Conservation (phyloP, 2,888 invertebrate species). For the Teinopalpus imperialis region DNA sequence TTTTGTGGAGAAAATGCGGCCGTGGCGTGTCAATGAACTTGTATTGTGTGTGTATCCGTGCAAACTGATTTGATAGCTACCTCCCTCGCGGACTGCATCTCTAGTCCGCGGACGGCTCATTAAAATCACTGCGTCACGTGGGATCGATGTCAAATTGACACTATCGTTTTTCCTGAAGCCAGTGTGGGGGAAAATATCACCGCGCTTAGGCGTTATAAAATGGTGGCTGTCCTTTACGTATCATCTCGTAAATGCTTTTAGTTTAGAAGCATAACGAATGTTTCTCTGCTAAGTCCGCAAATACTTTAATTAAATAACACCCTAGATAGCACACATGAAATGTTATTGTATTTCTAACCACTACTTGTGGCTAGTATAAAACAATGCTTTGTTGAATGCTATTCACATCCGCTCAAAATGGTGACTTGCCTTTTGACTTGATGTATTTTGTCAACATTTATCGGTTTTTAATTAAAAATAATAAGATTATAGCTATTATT, state of each 20-base stretch:
- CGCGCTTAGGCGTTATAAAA: constrained; percentile 81
- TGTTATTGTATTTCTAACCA: constrained; percentile 51
- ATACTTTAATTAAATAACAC: constrained; percentile 48
- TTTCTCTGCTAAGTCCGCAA: constrained; percentile 39
- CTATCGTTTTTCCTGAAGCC: constrained; percentile 80
- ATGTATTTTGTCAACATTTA: constrained; percentile 29
- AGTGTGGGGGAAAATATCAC: constrained; percentile 78
- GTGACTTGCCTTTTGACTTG: constrained; percentile 79
- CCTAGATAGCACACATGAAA: constrained; percentile 42
- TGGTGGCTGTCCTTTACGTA: constrained; percentile 76
- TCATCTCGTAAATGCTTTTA: constrained; percentile 59
- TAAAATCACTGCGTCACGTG: constrained; percentile 88
- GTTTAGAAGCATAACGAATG: constrained; percentile 49
- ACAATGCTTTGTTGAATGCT: constrained; percentile 73
- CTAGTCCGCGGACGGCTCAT: constrained; percentile 85
- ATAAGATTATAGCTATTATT: constrained; percentile 16
- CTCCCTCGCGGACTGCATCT: constrained; percentile 85
- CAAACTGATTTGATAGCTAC: constrained; percentile 83
- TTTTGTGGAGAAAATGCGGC: constrained; percentile 81
- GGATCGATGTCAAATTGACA: constrained; percentile 86
- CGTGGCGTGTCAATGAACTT: constrained; percentile 83
- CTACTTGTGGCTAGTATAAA: constrained; percentile 42
- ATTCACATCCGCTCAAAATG: constrained; percentile 85
- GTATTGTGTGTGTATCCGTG: constrained; percentile 83
- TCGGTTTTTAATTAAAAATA: constrained; percentile 9